Conservation (phyloP, 2,888 invertebrate genomes). For the Argyresthia goedartella region DNA sequence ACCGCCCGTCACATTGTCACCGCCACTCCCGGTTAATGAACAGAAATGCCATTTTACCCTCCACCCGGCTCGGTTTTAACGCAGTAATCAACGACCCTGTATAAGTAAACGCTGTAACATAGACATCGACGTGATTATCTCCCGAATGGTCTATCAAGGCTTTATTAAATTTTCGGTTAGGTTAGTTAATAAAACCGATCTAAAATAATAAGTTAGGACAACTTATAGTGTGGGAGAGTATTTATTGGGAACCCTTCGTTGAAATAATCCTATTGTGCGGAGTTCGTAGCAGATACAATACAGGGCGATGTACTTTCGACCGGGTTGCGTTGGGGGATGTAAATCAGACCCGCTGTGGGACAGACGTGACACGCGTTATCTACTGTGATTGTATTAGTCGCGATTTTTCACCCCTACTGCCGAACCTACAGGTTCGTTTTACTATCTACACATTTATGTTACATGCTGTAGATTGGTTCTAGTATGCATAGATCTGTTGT, state of each 20-base stretch:
- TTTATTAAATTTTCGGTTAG: not conserved
- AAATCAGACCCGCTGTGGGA: conserved; percentile 11
- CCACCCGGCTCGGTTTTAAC: conserved; percentile 5
- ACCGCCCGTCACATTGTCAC: conserved; percentile 37
- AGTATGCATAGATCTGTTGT: too few species aligned
- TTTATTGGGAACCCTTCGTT: conserved; percentile 15
- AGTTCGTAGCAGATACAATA: conserved; percentile 26
- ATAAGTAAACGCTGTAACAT: not conserved
- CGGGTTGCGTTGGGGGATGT: conserved; percentile 11
- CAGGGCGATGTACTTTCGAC: conserved; percentile 14
- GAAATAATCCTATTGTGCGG: conserved; percentile 31
- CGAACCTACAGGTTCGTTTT: too few species aligned
- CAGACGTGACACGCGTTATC: not conserved
- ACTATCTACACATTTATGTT: too few species aligned
- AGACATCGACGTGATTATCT: not conserved
- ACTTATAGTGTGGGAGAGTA: conserved; percentile 2
- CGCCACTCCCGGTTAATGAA: conserved; percentile 36
- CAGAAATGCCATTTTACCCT: conserved; percentile 22
- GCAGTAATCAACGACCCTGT: not conserved
- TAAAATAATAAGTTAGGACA: conserved; percentile 4
- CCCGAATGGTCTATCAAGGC: not conserved
- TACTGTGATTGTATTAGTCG: not conserved
- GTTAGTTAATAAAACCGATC: conserved; percentile 1
- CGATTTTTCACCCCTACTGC: too few species aligned
- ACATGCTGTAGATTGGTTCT: too few species aligned